A percentile compares a stretch with the other conserved stretches of the same genome.
Conservation (phyloP, 2,797 vertebrate genomes). For the Sebastes vulpes region DNA sequence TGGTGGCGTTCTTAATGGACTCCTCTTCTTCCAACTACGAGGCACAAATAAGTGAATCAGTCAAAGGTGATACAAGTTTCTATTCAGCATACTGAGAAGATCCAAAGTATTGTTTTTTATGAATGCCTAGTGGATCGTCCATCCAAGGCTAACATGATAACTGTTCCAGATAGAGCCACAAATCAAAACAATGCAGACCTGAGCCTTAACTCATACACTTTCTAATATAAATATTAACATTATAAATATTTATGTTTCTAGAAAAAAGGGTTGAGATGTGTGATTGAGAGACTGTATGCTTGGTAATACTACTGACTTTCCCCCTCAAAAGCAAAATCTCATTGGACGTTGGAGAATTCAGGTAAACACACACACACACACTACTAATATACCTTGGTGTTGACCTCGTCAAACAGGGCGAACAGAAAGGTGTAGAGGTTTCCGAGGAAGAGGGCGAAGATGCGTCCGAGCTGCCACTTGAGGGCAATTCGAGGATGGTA, state of each 20-base stretch:
- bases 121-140: background rate
- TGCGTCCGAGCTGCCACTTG: constrained; percentile 98
- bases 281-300: background rate
- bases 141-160: too few species aligned
- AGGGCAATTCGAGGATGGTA: constrained; percentile 97
- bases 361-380: background rate
- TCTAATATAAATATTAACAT: background rate
- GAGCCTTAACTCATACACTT: background rate
- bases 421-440: constrained; percentile 98
- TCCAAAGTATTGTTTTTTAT: background rate
- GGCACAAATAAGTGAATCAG: background rate
- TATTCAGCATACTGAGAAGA: background rate
- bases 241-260: background rate
- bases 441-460: constrained; percentile 97
- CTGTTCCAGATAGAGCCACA: background rate
- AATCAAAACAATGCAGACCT: background rate
- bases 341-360: background rate
- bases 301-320: background rate
- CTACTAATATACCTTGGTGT: constrained; percentile 88
- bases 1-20: constrained; percentile 89
- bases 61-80: background rate
- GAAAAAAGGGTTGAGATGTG: background rate
- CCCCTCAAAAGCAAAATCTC: background rate
- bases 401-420: constrained; percentile 97
- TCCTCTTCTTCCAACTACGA: constrained; percentile 90